Percentiles rank a stretch among this genome's conserved stretches.
These are phyloP conservation scores for Hofmannophila pseudospretella DNA, from an alignment of 2,888 invertebrate genomes.

Conservation along the genomic window DNA sequence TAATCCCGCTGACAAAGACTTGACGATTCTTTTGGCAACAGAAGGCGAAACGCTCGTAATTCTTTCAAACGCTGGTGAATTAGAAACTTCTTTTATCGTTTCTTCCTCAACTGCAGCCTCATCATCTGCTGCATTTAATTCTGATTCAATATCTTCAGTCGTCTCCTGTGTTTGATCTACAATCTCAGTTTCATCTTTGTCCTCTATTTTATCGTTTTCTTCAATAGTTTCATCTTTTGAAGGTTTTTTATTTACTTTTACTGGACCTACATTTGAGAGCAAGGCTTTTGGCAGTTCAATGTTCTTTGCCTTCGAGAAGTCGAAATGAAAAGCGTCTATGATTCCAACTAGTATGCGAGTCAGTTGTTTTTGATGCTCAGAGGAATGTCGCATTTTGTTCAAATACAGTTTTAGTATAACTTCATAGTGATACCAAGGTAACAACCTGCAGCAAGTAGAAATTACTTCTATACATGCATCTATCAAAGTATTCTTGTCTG, in stretches of 20 bases:
- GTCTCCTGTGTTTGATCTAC: conserved; percentile 18
- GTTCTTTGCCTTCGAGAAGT: conserved; percentile 81
- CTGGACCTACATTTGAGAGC: conserved; percentile 31
- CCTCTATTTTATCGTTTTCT: conserved; percentile 21
- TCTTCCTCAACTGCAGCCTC: conserved; percentile 46
- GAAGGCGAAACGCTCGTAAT: conserved; percentile 80
- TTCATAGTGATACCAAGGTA: conserved; percentile 95
- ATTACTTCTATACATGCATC: conserved; percentile 92
- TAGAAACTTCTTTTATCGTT: conserved; percentile 37
- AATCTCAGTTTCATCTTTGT: conserved; percentile 21
- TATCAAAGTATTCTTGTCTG: conserved; percentile 86
- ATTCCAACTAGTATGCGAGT: conserved; percentile 87
- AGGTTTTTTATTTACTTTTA: conserved; percentile 18
- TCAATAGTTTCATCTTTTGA: conserved; percentile 17
- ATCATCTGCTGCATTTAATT: conserved; percentile 59
- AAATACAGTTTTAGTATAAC: conserved; percentile 89
- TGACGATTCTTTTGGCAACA: conserved; percentile 86
- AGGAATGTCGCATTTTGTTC: conserved; percentile 82
- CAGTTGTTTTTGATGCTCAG: conserved; percentile 89
- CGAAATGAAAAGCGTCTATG: conserved; percentile 94
- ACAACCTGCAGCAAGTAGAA: conserved; percentile 83
- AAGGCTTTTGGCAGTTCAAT: conserved; percentile 56
- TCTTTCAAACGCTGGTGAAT: conserved; percentile 57
- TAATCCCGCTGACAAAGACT: conserved; percentile 82
- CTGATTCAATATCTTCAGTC: conserved; percentile 41